Evolutionary conservation across 2,888 invertebrate species (phyloP).

Genomic region (Apodemia hepburni): DNA sequence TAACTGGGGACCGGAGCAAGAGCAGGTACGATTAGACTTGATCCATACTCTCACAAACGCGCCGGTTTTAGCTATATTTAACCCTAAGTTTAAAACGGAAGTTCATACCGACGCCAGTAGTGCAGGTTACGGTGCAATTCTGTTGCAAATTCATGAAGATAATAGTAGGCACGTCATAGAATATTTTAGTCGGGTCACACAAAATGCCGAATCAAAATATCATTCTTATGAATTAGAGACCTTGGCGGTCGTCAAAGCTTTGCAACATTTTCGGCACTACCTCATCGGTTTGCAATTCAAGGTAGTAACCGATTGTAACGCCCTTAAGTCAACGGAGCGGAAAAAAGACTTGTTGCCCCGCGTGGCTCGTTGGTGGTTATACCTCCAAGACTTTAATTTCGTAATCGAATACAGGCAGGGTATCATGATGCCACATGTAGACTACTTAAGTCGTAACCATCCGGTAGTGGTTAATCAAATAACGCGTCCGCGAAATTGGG

Average conservation of each 20-base stretch:
- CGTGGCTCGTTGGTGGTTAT: constrained; percentile 20
- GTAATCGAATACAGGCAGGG: constrained; percentile 31
- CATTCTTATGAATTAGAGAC: constrained; percentile 34
- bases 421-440: constrained; percentile 31
- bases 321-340: constrained; percentile 21
- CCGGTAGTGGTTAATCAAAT: constrained; percentile 19
- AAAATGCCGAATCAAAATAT: constrained; percentile 31
- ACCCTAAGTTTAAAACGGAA: not conserved
- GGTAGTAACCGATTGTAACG: constrained; percentile 7
- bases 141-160: constrained; percentile 1
- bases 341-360: constrained; percentile 31
- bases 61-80: constrained; percentile 3
- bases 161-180: constrained; percentile 23
- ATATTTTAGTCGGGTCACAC: constrained; percentile 22
- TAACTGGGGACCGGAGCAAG: no score
- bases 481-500: constrained; percentile 27
- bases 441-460: constrained; percentile 18
- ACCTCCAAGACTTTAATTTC: constrained; percentile 31
- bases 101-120: constrained; percentile 9
- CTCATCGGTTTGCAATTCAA: constrained; percentile 24
- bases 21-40: no score
- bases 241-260: constrained; percentile 31
- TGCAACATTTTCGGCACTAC: constrained; percentile 30
- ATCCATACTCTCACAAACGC: not conserved
- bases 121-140: not conserved